Conservation (phyloP, 92 coral and sea anemone species). For the Epizoanthus fatuus region DNA sequence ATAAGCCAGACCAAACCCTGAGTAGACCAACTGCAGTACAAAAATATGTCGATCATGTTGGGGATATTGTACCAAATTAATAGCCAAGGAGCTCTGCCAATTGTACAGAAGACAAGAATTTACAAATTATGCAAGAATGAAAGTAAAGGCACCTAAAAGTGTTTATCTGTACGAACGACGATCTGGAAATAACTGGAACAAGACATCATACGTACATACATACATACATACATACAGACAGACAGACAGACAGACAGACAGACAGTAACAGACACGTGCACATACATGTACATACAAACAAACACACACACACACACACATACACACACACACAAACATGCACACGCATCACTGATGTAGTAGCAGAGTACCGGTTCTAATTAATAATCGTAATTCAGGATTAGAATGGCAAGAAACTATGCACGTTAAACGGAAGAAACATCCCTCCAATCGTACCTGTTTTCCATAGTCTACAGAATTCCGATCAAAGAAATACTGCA, state of each 20-base stretch:
- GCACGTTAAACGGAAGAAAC: background rate
- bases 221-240: no score
- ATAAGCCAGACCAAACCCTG: background rate
- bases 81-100: background rate
- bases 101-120: background rate
- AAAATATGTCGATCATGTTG: background rate
- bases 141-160: background rate
- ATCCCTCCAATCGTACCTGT: slow-evolving; percentile 70
- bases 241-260: no score
- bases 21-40: background rate
- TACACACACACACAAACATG: no score
- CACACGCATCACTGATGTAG: no score
- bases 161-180: background rate
- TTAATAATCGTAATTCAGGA: background rate
- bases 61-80: background rate
- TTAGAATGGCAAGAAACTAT: background rate
- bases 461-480: slow-evolving; percentile 91
- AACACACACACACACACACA: no score
- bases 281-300: no score
- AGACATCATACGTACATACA: background rate
- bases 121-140: slow-evolving; percentile 11
- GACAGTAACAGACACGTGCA: no score
- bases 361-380: no score
- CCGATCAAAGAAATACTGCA: slow-evolving; percentile 92
- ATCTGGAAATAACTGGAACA: background rate